Evolutionary conservation across 1,140 invertebrate species (phyloP), one percentile per base, ranked within the genome.

Genomic region (Pseudobourletiella spinata): DNA sequence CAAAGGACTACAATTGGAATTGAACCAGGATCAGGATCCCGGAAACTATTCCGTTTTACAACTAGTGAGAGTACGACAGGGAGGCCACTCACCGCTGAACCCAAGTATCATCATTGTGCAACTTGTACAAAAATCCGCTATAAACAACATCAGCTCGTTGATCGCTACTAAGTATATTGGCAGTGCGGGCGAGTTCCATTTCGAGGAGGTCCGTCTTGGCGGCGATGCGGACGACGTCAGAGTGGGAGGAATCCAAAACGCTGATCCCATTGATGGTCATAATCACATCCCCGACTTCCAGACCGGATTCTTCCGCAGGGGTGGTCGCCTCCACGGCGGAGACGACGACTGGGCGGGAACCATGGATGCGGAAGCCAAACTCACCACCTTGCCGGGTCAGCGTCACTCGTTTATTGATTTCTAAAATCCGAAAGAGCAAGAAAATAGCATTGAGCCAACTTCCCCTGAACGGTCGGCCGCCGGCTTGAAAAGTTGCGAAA

Each of bases 331-430:
- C 93, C 60, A 98, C 94, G 2, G 89, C 89, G 1, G 93, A 95
- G 3, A 98, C 90, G 1, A 96, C 90, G 0, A 95, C 91, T 0
- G 95, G 94, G 69, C 92, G 89, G 58, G 89, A 93, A 14, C 94
- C 93, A 70, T 95, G 89, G 69, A 98, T 95, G 50, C 94, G 83
- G 72, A 98, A 95, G 14, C 95, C 95, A 75, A 95, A 97, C 72
- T 95, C 93, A 8, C 88, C 89, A 4, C 64, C 59, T 39, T 61
- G 51, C 6, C 66, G 46, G 11, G 61, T 55, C 26, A 68, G 22
- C 44, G 56, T 48, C 24, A 68, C 54, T 35, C 64, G 28, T 35
- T 68, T 68, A 43, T 65, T 69, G 16, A 69, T 69, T 26, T 66
- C 67, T 69, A 44, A 35, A 64, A n/a, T n/a, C n/a, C n/a, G n/a